Evolutionary conservation across 1,140 invertebrate species (phyloP).

Genomic region (Apis cerana): DNA sequence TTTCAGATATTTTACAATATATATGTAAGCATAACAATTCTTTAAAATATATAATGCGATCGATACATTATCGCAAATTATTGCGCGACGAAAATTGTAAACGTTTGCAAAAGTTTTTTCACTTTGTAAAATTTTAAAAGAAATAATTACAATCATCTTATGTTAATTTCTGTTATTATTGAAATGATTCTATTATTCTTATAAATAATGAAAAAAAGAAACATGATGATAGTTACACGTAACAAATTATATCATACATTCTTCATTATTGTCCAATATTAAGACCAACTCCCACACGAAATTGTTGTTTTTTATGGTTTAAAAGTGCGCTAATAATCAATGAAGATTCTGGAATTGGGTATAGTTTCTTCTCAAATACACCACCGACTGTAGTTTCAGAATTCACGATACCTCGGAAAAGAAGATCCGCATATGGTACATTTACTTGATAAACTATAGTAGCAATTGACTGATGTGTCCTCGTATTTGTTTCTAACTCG

Average conservation of each 20-base stretch:
- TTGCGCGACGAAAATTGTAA: background rate
- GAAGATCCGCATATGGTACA: slow-evolving; percentile 86
- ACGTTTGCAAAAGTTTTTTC: background rate
- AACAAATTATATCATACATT: background rate
- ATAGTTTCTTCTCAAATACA: slow-evolving; percentile 88
- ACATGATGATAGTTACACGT: background rate
- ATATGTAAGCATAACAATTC: background rate
- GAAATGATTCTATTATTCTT: background rate
- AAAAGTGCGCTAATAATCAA: slow-evolving; percentile 86
- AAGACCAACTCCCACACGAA: slow-evolving; percentile 84
- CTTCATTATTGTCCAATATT: slow-evolving; percentile 80
- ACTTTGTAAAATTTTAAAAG: slow-evolving; percentile 22
- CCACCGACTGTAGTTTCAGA: slow-evolving; percentile 87
- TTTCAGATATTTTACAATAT: background rate
- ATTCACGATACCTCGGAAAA: slow-evolving; percentile 87
- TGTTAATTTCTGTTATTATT: slow-evolving; percentile 3
- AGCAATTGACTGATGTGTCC: slow-evolving; percentile 85
- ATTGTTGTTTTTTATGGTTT: slow-evolving; percentile 86
- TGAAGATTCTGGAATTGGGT: slow-evolving; percentile 86
- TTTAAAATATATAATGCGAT: background rate
- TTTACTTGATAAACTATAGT: slow-evolving; percentile 89
- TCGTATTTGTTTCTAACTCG: slow-evolving; percentile 84
- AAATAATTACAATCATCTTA: slow-evolving; percentile 26
- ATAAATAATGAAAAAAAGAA: background rate
- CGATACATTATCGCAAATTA: background rate